Percentiles rank a stretch among this genome's conserved stretches.
These are phyloP conservation scores for Melinopterus prodromus DNA, from an alignment of 2,888 invertebrate genomes.

Conservation along the genomic window DNA sequence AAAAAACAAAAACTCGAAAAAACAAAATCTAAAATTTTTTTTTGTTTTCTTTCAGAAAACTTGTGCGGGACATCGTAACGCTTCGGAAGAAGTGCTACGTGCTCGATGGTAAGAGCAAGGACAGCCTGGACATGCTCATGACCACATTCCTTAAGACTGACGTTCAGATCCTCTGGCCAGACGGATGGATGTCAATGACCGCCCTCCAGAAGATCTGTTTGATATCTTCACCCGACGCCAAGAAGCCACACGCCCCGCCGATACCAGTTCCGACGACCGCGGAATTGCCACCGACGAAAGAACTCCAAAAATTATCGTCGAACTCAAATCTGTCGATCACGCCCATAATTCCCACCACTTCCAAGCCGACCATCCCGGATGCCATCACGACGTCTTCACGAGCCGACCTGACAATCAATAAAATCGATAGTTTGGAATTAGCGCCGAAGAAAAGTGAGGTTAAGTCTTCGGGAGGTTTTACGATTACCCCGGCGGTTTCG, in stretches of 20 bases:
- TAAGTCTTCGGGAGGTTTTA: neutral
- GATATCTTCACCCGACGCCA: conserved; percentile 11
- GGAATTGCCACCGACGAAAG: conserved; percentile 36
- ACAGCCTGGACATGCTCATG: conserved; percentile 62
- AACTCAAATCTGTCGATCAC: conserved; percentile 46
- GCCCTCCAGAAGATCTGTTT: conserved; percentile 53
- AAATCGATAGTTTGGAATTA: conserved; percentile 40
- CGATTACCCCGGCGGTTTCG: conserved; percentile 34
- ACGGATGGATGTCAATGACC: conserved; percentile 64
- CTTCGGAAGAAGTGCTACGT: conserved; percentile 54
- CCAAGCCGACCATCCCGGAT: conserved; percentile 29
- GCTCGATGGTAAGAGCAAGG: conserved; percentile 59
- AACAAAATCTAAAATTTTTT: neutral
- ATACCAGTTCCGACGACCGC: conserved; percentile 20
- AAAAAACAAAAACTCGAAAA: neutral
- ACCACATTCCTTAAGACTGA: conserved; percentile 61
- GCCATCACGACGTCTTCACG: conserved; percentile 29
- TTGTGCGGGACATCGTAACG: conserved; percentile 53
- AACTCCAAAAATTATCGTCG: conserved; percentile 40
- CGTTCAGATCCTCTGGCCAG: conserved; percentile 64
- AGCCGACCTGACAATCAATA: conserved; percentile 46
- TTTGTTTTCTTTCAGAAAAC: conserved; percentile 49
- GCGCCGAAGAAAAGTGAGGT: neutral
- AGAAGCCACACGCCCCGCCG: conserved; percentile 24
- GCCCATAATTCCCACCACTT: conserved; percentile 38